These are phyloP conservation scores for Brachyrhaphis roseni DNA, from an alignment of 2,797 vertebrate species.

Conservation along the genomic window DNA sequence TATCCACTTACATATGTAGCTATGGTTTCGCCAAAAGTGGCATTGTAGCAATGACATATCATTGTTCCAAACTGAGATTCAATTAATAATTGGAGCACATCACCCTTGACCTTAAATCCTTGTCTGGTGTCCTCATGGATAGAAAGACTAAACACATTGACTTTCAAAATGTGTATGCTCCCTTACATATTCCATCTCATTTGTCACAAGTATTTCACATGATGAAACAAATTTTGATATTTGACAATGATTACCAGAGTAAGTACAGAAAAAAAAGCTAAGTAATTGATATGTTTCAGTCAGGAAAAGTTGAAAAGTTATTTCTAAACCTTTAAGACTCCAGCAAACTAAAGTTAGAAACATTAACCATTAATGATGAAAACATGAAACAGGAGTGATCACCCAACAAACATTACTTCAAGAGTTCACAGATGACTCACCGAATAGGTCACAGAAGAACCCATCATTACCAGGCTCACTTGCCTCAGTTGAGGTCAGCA, in stretches of 20 bases:
- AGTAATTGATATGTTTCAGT: neutral
- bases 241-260: neutral
- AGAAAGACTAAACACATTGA: slow-evolving; percentile 56
- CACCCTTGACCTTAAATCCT: slow-evolving; percentile 71
- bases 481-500: neutral
- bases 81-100: slow-evolving; percentile 71
- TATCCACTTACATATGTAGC: slow-evolving; percentile 52
- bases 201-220: neutral
- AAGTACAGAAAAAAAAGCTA: slow-evolving; percentile 31
- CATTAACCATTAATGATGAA: neutral
- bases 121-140: slow-evolving; percentile 24
- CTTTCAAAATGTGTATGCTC: neutral
- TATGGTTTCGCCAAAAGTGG: slow-evolving; percentile 56
- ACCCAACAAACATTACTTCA: neutral
- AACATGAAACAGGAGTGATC: neutral
- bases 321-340: neutral
- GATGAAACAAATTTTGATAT: neutral
- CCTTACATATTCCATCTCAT: neutral
- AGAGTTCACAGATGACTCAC: neutral
- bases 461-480: neutral
- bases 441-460: neutral
- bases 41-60: slow-evolving; percentile 69
- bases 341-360: neutral
- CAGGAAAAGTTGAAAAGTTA: neutral
- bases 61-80: slow-evolving; percentile 73